Base-by-base conservation (phyloP, 1,140 invertebrate genomes). In the Vollenhovia emeryi region DNA sequence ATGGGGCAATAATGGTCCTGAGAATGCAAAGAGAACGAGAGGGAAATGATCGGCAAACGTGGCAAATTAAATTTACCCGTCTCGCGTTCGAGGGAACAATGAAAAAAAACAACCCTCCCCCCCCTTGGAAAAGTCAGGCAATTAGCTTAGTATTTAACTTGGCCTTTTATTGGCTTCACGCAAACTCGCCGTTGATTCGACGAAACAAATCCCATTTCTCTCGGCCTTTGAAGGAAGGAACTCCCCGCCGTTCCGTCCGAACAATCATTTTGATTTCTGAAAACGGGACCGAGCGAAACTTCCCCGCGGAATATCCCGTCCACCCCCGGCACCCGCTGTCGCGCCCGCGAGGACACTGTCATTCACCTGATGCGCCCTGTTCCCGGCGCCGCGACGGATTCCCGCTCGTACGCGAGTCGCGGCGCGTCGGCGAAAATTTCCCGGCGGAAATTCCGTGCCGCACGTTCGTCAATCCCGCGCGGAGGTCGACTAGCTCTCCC, bases 401-500 rank as follows among this genome's bases (percentile, higher is more conserved):
- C 24, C 30, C 18, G 15, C n/a, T 43, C 24, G 62, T 5, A 8
- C 36, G 13, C 45, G 48, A 40, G 71, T 71, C 57, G 43, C 33
- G 9, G 18, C 13, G 3, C 13, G 21, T 57, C 24, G 30, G 57
- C 64, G 18, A 80, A n/a, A n/a, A 21, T 69, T 80, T 7, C 69
- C 11, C 18, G 33, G 15, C 76, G 62, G n/a, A 24, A 69, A 57
- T 45, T 43, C 64, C 30, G 40, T 18, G 43, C 2, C n/a, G 30
- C 21, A 15, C 62, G 50, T 69, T 43, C 64, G 13, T 9, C 30
- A 50, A 43, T 18, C 45, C 7, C 24, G 18, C n/a, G 50, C 30
- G 27, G 68, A 68, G 68, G 43, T 68, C 76, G 33, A 79, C 48
- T 71, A 50, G 13, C 36, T 71, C 18, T 13, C n/a, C n/a, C n/a